Conservation (phyloP, 2,113 vertebrate species). For the Cryptotis parvus region DNA sequence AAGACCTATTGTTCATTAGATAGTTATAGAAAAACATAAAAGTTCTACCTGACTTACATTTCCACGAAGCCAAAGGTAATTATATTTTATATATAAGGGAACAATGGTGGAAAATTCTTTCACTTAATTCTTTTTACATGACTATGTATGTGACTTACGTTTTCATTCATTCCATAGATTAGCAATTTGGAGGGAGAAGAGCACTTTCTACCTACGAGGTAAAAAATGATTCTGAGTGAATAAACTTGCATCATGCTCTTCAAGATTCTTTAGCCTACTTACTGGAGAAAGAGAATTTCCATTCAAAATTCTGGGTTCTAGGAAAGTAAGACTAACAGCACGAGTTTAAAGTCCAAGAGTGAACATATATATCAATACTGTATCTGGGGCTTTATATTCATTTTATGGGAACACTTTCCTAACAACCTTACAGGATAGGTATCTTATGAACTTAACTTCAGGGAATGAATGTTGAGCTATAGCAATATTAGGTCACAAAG, state of each 20-base stretch:
- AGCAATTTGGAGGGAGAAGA: too few relatives aligned
- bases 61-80: not conserved
- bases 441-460: not conserved
- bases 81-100: not conserved
- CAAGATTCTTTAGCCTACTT: not conserved
- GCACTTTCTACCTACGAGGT: not conserved
- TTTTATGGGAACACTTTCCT: not conserved
- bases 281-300: not conserved
- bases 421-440: too few relatives aligned
- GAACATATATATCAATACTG: not conserved
- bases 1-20: not conserved
- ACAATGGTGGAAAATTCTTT: not conserved
- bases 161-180: not conserved
- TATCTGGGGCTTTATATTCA: not conserved
- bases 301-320: not conserved
- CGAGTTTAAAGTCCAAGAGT: not conserved
- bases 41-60: not conserved
- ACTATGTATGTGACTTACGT: not conserved
- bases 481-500: not conserved
- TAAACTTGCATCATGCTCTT: not conserved
- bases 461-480: not conserved
- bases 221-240: not conserved
- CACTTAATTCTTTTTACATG: not conserved
- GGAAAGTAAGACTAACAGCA: not conserved
- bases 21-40: not conserved